phyloP scores from a whole-genome alignment of 2,113 vertebrate species.

The Microcebus murinus region DNA sequence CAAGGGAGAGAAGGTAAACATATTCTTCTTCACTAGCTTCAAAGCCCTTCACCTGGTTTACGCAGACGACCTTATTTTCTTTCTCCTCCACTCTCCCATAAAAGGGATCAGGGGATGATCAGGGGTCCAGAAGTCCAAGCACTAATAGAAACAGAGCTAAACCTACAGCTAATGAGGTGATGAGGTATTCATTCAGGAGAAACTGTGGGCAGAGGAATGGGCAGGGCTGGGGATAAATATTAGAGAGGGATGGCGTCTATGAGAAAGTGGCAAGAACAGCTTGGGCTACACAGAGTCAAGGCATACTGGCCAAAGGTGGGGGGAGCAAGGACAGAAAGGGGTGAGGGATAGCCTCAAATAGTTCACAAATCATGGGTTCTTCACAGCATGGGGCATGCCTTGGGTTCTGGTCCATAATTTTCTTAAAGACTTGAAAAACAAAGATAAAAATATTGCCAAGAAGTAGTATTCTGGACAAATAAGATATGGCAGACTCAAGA shows the following conservation, averaged over 20 bases:
- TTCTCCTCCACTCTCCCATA: neutral
- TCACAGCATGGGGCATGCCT: neutral
- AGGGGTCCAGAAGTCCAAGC: neutral
- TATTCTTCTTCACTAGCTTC: slow-evolving; percentile 25
- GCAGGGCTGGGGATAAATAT: neutral
- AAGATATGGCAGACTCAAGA: neutral
- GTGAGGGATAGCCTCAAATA: neutral
- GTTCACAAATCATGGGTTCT: neutral
- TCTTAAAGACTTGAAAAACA: slow-evolving; percentile 37
- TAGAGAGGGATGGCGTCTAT: neutral
- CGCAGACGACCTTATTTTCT: neutral
- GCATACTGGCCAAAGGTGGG: neutral
- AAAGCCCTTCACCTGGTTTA: slow-evolving; percentile 20
- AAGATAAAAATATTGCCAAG: neutral
- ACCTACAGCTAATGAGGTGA: neutral
- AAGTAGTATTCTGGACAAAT: neutral
- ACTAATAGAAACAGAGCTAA: neutral
- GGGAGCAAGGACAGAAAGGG: neutral
- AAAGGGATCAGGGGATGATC: neutral
- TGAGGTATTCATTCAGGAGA: neutral
- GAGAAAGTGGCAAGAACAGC: neutral
- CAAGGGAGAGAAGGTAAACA: slow-evolving; percentile 44
- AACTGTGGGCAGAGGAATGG: neutral
- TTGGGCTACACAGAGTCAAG: neutral
- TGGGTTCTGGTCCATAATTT: neutral